Conservation (phyloP, 1,140 invertebrate genomes). For the Reticulitermes speratus region DNA sequence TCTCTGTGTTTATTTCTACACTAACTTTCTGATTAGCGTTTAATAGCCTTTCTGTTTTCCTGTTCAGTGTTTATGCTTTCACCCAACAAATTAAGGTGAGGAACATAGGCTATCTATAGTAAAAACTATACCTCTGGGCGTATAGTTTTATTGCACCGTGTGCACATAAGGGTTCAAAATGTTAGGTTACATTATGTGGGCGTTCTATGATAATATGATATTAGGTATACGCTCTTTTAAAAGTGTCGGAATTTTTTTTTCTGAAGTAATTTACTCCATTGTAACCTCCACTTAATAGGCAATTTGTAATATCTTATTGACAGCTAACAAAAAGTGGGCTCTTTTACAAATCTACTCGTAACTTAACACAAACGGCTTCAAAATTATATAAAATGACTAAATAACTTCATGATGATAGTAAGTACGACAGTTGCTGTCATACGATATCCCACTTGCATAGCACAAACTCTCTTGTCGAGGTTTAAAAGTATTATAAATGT, state of each 20-base stretch:
- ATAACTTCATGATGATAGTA: background rate
- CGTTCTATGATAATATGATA: background rate
- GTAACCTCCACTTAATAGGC: background rate
- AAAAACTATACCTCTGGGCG: background rate
- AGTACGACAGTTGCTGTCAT: background rate
- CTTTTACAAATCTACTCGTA: no score
- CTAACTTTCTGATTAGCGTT: no score
- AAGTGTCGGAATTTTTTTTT: background rate
- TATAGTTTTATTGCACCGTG: background rate
- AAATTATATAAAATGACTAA: background rate
- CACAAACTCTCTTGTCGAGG: no score
- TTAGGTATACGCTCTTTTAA: background rate
- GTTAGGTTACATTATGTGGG: background rate
- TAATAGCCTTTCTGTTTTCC: no score
- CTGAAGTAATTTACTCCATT: background rate
- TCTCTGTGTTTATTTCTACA: no score
- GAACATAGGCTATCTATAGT: no score
- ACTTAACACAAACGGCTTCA: no score
- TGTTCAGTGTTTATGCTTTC: no score
- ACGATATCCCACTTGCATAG: background rate
- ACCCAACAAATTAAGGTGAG: no score
- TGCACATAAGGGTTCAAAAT: background rate
- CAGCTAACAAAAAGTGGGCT: background rate
- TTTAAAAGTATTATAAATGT: no score
- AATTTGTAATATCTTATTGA: background rate